Evolutionary conservation across 1,140 invertebrate genomes (phyloP).

Genomic region (Probaryconus sp.): DNA sequence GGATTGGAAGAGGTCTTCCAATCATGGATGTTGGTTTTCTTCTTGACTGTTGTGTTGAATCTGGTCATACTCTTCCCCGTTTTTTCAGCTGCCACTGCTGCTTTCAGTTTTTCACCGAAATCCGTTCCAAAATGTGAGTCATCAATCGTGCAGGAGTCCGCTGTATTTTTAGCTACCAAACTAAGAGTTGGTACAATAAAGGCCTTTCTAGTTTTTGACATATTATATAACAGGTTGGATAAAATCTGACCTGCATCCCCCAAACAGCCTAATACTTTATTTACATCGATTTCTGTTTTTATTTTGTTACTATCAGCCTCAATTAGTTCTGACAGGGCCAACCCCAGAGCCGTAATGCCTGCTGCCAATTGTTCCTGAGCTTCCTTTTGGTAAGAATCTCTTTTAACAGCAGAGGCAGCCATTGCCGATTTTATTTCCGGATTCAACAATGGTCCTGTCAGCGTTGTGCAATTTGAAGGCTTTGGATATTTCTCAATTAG

Average conservation of each 20-base stretch:
- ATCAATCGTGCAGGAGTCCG: not conserved
- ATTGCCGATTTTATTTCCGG: slow-evolving; percentile 19
- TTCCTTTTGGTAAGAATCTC: slow-evolving; percentile 11
- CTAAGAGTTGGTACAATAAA: slow-evolving; percentile 14
- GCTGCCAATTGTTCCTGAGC: slow-evolving; percentile 26
- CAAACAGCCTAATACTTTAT: not conserved
- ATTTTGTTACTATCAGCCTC: not conserved
- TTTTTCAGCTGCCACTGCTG: slow-evolving; percentile 26
- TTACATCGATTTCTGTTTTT: not conserved
- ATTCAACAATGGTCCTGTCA: slow-evolving; percentile 29
- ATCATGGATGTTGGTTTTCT: too few relatives aligned
- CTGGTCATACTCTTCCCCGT: slow-evolving; percentile 11
- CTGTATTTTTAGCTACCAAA: not conserved
- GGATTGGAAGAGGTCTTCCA: too few relatives aligned
- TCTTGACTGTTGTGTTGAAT: too few relatives aligned
- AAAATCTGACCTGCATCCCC: slow-evolving; percentile 17
- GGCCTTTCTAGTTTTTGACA: slow-evolving; percentile 18
- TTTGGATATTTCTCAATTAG: slow-evolving; percentile 14
- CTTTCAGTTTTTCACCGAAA: slow-evolving; percentile 46
- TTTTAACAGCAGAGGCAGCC: not conserved
- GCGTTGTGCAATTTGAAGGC: slow-evolving; percentile 22
- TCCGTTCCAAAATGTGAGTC: slow-evolving; percentile 33
- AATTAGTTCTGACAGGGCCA: slow-evolving; percentile 22
- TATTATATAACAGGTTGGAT: slow-evolving; percentile 25
- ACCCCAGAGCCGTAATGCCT: slow-evolving; percentile 2